Base-by-base conservation (phyloP, 2,888 invertebrate genomes). In the Megalurothrips usitatus region DNA sequence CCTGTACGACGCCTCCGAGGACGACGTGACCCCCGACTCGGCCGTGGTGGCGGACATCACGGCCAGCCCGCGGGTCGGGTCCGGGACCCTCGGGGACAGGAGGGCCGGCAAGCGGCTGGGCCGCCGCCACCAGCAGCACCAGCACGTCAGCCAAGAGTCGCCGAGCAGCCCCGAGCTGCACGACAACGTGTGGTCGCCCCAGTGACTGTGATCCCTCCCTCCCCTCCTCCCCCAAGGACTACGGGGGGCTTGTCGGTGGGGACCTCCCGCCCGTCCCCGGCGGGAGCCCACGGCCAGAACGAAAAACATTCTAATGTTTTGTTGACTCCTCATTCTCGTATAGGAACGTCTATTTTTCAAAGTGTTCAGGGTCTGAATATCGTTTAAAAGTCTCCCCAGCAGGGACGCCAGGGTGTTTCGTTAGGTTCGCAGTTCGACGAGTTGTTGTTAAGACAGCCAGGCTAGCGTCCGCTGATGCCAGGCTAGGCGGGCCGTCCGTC, bases 21-120 rank as follows among this genome's bases (percentile, higher is more conserved):
- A 68, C 68, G 68, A 68, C 23, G 68, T 68, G 68, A 68, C 68
- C 23, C 68, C 68, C 68, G 68, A 68, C 68, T 68, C 68, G 68
- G 68, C 68, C 23, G 68, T 68, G 68, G 68, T 68, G 68, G 68
- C 68, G 68, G 68, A 68, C 68, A 68, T 68, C 68, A 23, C 68
- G 68, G 23, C 68, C 23, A 68, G 68, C 68, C 68, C 68, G 9
- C 68, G 58, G 58, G 58, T 17, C 14, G 58, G 12, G 58, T 12
- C 52, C 14, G 52, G 52, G 58, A 43, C 34, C 34, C 34, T 43
- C 34, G 34, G 34, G 34, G 34, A 43, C 14, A n/a, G 58, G 58
- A 11, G 58, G 58, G 58, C n/a, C 68, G 68, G 23, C 68, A 68
- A 68, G 68, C 68, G 68, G 23, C 68, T 68, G 6, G 68, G 23